Conservation (phyloP, 2,113 vertebrate species). For the Aldabrachelys gigantea region DNA sequence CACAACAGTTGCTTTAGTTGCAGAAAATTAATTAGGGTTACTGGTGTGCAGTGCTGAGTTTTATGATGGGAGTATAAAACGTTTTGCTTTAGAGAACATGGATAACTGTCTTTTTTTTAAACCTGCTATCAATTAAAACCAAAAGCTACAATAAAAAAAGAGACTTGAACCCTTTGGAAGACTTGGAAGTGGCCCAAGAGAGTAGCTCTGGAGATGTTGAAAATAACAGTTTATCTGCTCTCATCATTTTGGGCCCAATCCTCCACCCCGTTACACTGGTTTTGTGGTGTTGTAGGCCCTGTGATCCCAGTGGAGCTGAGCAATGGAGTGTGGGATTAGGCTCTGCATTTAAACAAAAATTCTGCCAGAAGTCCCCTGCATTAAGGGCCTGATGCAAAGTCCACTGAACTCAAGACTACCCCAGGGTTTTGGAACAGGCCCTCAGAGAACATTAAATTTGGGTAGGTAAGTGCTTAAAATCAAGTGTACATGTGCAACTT, state of each 20-base stretch:
- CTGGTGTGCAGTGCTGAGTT: neutral
- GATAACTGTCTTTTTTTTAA: neutral
- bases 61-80: neutral
- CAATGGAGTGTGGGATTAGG: neutral
- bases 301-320: neutral
- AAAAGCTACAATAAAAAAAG: neutral
- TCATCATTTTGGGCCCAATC: neutral
- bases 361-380: neutral
- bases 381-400: neutral
- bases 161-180: neutral
- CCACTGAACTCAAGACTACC: neutral
- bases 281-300: neutral
- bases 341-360: neutral
- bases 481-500: neutral
- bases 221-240: neutral
- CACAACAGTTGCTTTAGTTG: slow-evolving; percentile 10
- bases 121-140: neutral
- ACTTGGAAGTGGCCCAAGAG: neutral
- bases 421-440: neutral
- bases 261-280: neutral
- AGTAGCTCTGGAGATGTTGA: neutral
- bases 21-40: neutral
- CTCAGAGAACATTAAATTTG: neutral
- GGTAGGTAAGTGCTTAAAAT: slow-evolving; percentile 20
- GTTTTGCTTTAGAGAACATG: neutral